Evolutionary conservation across 2,797 vertebrate genomes (phyloP).

Genomic region (Liasis olivaceus): DNA sequence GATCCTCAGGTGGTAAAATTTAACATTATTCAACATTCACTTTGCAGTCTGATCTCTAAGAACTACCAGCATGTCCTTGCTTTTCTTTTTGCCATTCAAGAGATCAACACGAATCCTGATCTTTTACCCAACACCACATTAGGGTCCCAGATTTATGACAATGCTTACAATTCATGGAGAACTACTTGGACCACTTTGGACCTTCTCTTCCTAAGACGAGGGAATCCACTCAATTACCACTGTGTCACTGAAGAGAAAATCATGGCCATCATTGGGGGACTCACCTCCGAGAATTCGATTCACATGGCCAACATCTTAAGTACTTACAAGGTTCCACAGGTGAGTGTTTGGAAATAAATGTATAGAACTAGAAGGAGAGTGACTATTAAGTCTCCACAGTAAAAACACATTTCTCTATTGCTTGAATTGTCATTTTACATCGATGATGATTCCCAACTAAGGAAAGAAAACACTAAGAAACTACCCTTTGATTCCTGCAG

Average conservation of each 20-base stretch:
- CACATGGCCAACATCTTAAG: not conserved
- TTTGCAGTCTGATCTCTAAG: not conserved
- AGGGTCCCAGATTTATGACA: not conserved
- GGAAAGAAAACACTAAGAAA: not conserved
- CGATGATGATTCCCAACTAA: not conserved
- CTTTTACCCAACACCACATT: not conserved
- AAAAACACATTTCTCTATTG: not conserved
- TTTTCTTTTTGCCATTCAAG: not conserved
- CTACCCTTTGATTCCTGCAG: not conserved
- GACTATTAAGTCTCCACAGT: not conserved
- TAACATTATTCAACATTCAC: not conserved
- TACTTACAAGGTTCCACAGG: not conserved
- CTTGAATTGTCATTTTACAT: not conserved
- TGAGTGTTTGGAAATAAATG: not conserved
- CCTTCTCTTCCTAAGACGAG: too few species aligned
- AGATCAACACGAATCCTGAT: not conserved
- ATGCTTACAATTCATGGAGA: not conserved
- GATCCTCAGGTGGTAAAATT: not conserved
- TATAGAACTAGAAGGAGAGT: not conserved
- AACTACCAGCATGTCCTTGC: conserved; percentile 1
- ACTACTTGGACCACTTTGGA: not conserved
- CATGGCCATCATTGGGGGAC: too few species aligned
- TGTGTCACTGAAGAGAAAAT: too few species aligned
- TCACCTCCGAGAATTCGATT: too few species aligned
- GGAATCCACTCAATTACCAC: too few species aligned